These are phyloP conservation scores for Amblyraja radiata DNA, from an alignment of 2,797 vertebrate species.

Conservation along the genomic window DNA sequence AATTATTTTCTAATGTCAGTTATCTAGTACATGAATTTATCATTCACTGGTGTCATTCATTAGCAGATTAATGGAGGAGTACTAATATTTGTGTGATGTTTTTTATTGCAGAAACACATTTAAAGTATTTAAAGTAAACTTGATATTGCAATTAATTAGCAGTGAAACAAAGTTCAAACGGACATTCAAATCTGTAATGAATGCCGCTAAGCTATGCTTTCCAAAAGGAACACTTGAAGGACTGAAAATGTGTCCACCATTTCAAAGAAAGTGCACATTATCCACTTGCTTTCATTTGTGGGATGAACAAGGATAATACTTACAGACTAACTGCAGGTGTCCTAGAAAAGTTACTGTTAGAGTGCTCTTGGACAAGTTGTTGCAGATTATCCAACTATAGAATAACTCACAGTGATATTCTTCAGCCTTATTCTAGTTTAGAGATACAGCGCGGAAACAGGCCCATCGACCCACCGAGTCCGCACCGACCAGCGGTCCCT, in stretches of 20 bases:
- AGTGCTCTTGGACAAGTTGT: too few species aligned
- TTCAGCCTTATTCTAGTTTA: too few species aligned
- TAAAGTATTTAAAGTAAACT: not conserved
- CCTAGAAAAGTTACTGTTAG: too few species aligned
- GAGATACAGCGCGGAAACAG: too few species aligned
- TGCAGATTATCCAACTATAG: too few species aligned
- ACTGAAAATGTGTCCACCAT: not conserved
- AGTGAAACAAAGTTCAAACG: not conserved
- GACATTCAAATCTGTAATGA: not conserved
- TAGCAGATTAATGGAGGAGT: not conserved
- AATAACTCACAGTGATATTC: too few species aligned
- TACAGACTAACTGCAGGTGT: too few species aligned
- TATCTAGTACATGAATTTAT: not conserved
- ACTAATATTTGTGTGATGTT: not conserved
- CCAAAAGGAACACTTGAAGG: not conserved
- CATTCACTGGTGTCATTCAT: not conserved
- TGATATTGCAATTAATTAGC: not conserved
- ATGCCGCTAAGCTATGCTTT: not conserved
- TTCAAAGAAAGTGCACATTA: not conserved
- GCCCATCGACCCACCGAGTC: too few species aligned
- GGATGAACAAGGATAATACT: too few species aligned
- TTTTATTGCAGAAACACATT: not conserved
- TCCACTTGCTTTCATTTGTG: not conserved
- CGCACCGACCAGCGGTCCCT: too few species aligned
- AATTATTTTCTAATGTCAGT: not conserved